Conservation (phyloP, 2,888 invertebrate genomes). For the Drosophila mimica region DNA sequence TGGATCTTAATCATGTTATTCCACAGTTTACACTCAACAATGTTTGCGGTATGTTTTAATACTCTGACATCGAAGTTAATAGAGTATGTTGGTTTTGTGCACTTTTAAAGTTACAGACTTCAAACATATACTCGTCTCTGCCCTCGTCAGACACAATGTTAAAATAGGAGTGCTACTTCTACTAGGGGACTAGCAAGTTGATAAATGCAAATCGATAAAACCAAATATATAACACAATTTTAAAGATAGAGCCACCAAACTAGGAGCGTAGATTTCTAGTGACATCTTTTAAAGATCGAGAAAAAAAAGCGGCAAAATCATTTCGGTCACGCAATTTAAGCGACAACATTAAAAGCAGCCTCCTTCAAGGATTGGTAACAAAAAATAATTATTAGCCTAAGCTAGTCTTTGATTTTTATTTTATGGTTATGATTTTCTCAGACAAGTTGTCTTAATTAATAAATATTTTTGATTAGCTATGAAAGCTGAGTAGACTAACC, state of each 20-base stretch:
- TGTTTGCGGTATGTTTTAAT: conserved; percentile 87
- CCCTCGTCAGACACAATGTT: no score
- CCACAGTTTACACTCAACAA: conserved; percentile 88
- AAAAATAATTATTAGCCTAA: not conserved
- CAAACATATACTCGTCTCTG: not conserved
- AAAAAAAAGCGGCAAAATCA: not conserved
- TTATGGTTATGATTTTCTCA: not conserved
- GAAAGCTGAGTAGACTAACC: not conserved
- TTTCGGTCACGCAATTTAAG: not conserved
- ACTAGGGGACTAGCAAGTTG: not conserved
- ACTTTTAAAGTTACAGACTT: not conserved
- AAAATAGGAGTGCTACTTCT: not conserved
- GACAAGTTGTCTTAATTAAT: not conserved
- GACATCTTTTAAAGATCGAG: not conserved
- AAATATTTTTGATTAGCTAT: not conserved
- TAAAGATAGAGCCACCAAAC: not conserved
- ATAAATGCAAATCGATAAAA: not conserved
- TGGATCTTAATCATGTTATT: conserved; percentile 86
- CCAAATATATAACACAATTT: not conserved
- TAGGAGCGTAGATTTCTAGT: not conserved
- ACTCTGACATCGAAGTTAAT: not conserved
- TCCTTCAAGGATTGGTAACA: no score
- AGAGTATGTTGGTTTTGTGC: not conserved
- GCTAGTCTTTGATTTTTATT: not conserved
- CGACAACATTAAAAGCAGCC: not conserved